phyloP scores from a whole-genome alignment of 2,797 vertebrate species.

The Ispidina picta region DNA sequence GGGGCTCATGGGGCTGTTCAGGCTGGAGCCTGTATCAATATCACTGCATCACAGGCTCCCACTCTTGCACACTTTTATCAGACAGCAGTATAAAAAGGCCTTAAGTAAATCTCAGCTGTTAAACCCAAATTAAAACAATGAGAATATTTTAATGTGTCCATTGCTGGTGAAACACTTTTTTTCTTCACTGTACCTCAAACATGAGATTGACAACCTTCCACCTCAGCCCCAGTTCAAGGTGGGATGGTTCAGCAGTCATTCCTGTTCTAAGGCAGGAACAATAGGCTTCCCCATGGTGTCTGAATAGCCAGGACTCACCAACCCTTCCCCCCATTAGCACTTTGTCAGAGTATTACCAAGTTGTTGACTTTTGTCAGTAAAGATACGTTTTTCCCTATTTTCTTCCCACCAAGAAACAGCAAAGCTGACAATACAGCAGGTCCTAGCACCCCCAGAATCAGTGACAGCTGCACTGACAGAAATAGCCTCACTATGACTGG shows the following conservation, averaged over 20 bases:
- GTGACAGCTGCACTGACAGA: neutral
- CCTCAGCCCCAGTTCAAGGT: neutral
- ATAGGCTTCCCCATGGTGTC: neutral
- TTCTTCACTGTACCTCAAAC: neutral
- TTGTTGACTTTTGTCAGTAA: neutral
- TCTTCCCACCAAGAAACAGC: neutral
- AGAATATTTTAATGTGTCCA: neutral
- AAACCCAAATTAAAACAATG: neutral
- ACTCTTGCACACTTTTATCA: neutral
- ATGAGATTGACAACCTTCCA: neutral
- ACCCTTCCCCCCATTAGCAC: neutral
- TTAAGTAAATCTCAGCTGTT: neutral
- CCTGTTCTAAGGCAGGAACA: neutral
- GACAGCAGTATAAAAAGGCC: neutral
- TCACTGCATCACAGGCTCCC: neutral
- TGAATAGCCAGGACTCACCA: neutral
- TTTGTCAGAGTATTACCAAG: neutral
- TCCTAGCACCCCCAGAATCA: neutral
- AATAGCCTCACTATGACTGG: neutral
- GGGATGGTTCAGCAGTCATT: neutral
- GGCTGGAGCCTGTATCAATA: neutral
- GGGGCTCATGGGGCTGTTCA: accelerated
- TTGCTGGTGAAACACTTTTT: neutral
- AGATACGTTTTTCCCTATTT: neutral
- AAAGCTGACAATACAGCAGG: neutral